Base-by-base conservation (phyloP, 2,888 invertebrate species). In the Pollenia griseotomentosa region DNA sequence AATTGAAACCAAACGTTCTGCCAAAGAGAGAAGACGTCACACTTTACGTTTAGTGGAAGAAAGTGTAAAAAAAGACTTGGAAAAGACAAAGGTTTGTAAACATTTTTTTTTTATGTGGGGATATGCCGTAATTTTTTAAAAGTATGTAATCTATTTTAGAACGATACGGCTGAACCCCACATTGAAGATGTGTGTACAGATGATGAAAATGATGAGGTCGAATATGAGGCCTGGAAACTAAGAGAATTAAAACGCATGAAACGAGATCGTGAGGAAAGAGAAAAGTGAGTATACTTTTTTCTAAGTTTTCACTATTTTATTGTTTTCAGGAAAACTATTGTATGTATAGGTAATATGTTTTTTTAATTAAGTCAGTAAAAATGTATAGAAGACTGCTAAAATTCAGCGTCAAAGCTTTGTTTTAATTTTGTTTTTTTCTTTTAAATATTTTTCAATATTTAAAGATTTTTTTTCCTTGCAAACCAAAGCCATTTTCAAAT, bases 151-250 rank as follows among this genome's bases (percentile, higher is more conserved):
- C 0, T n/a, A 23, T 42, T 23, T 74, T n/a, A 95, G 94, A 95
- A 95, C 82, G 96, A 97, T 91, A 95, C 96, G 87, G 95, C 96
- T 90, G 96, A 97, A 93, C 96, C 97, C 3, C 95, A 96, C 89
- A 95, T 98, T 6, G 96, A 97, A 88, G 97, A 98, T 91, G 97
- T 98, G 2, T 97, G 97, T 91, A 98, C 98, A 0, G 98, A 98
- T 89, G 98, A 99, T 92, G 99, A 99, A 91, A 98, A 98, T 91
- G 98, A 98, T 90, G 99, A 99, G 92, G 95, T 98, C 10, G 98
- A 98, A 91, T 99, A 99, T 91, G 99, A 99, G 93, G 96, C 97
- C 0, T 99, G 99, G 99, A 99, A 99, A 93, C 94, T 99, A 46
- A 95, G 99, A 23, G 99, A 99, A 94, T 94, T 99, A 92, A 98